Evolutionary conservation across 2,888 invertebrate genomes (phyloP).

Genomic region (Biston stratarius): DNA sequence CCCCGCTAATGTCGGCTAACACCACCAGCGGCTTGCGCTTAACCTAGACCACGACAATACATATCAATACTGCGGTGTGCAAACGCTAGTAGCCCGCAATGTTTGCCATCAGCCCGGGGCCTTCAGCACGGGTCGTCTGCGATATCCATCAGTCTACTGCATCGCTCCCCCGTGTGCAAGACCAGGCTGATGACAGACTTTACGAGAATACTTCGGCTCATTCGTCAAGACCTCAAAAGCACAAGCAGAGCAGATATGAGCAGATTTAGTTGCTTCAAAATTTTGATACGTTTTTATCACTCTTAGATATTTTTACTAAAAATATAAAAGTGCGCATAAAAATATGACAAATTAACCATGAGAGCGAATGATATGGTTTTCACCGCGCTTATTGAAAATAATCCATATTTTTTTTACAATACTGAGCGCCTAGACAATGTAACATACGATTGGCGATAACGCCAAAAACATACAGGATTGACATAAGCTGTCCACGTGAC

Average conservation of each 20-base stretch:
- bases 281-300: not conserved
- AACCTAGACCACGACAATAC: not conserved
- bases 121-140: not conserved
- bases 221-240: not conserved
- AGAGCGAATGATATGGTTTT: too few relatives aligned
- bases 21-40: slow-evolving; percentile 23
- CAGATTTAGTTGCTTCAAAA: not conserved
- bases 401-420: too few relatives aligned
- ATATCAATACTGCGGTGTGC: not conserved
- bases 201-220: not conserved
- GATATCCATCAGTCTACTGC: not conserved
- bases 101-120: not conserved
- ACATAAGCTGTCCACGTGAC: too few relatives aligned
- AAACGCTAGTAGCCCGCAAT: not conserved
- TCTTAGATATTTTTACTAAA: not conserved
- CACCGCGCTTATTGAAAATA: too few relatives aligned
- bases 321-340: too few relatives aligned
- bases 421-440: too few relatives aligned
- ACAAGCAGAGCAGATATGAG: not conserved
- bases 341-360: too few relatives aligned
- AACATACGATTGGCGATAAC: too few relatives aligned
- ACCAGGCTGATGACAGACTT: not conserved
- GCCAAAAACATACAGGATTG: too few relatives aligned
- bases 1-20: slow-evolving; percentile 23
- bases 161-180: not conserved